Conservation (phyloP, 2,113 vertebrate species). For the Solea solea region DNA sequence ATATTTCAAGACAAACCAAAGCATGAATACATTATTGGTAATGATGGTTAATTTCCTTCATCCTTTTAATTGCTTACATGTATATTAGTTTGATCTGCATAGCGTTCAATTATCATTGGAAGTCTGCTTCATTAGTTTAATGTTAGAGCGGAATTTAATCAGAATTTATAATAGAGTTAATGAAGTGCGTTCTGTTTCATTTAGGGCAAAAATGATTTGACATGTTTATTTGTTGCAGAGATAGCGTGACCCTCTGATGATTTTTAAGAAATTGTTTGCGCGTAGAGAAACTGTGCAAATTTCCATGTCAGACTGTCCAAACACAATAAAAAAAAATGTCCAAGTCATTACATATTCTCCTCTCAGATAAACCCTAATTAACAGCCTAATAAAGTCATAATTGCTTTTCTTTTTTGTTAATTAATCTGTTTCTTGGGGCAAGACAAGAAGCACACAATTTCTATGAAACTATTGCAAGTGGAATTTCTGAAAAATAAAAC, state of each 20-base stretch:
- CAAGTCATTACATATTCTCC: slow-evolving; percentile 21
- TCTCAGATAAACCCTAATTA: slow-evolving; percentile 54
- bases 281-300: background rate
- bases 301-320: slow-evolving; percentile 12
- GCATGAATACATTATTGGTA: slow-evolving; percentile 59
- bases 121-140: slow-evolving; percentile 71
- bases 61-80: slow-evolving; percentile 70
- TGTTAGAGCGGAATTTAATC: slow-evolving; percentile 71
- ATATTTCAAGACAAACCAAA: slow-evolving; percentile 53
- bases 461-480: slow-evolving; percentile 25
- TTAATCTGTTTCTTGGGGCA: slow-evolving; percentile 41
- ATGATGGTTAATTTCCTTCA: slow-evolving; percentile 63
- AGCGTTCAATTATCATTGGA: slow-evolving; percentile 73
- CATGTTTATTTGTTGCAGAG: slow-evolving; percentile 61
- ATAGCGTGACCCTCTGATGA: slow-evolving; percentile 21
- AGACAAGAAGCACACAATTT: slow-evolving; percentile 27
- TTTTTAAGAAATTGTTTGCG: background rate
- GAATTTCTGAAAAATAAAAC: slow-evolving; percentile 1
- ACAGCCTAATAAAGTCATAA: slow-evolving; percentile 46
- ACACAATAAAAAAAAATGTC: slow-evolving; percentile 48
- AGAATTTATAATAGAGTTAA: slow-evolving; percentile 70
- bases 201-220: slow-evolving; percentile 55
- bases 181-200: slow-evolving; percentile 68
- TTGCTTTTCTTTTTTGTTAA: slow-evolving; percentile 49
- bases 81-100: slow-evolving; percentile 71